Base-by-base conservation (phyloP, 1,140 invertebrate genomes). In the Tachypleus tridentatus region DNA sequence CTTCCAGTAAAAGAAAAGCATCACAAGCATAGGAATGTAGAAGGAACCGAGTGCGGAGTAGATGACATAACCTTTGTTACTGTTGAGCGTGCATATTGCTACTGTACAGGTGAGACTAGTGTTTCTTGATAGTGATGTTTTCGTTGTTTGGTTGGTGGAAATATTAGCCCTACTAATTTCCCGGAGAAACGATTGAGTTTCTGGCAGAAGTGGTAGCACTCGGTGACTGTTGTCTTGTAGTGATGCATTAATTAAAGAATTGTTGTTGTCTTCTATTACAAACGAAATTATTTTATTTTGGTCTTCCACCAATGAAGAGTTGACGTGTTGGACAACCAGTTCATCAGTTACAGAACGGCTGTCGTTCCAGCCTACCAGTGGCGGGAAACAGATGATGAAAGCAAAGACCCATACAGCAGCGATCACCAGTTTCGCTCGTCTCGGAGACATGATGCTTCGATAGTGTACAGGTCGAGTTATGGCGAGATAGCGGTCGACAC, bases 381-480 rank as follows among this genome's bases (percentile, higher is more conserved):
- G 95, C 50, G 95, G 94, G 74, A 98, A 93, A 76, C 94, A 98
- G 65, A 98, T 96, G 70, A 97, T 86, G 73, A 97, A 95, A 61
- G 92, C 95, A 52, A 96, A 80, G 59, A 96, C 84, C 95, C 96
- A 98, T 4, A 97, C 87, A 4, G 84, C 84, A 54, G 86, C 89
- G 11, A 98, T 94, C 67, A 97, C 82, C 11, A 89, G 78, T 74
- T 92, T 93, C 1, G 93, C 93, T 70, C 90, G 79, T 70, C 84
- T 86, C 65, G 87, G 84, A 64, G 93, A 95, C 89, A 95, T 95
- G 70, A 93, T 88, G 77, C 86, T 76, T 2, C 92, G 90, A 80
- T 98, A 98, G 72, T 85, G 88, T 62, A 98, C 87, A 1, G 94
- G 93, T 57, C 91, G 81, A 7, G 93, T 97, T 61, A 97, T 92